Conservation (phyloP, 1,140 invertebrate species). For the Drosophila guanche region DNA sequence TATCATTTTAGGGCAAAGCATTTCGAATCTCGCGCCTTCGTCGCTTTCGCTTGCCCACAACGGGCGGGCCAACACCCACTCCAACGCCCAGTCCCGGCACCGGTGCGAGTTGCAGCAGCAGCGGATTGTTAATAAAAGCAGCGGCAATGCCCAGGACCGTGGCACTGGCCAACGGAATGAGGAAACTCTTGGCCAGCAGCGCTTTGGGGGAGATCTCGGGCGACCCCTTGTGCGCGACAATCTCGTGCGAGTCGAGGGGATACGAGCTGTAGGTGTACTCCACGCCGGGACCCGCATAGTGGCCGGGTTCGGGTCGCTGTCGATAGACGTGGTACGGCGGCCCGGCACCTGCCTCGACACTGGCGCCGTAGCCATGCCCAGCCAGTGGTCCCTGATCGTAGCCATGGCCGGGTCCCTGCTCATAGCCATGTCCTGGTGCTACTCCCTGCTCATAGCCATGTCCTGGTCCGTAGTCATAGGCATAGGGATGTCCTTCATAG, state of each 20-base stretch:
- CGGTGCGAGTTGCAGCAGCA: slow-evolving; percentile 89
- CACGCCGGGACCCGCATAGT: slow-evolving; percentile 54
- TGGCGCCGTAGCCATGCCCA: slow-evolving; percentile 31
- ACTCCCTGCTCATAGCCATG: not conserved
- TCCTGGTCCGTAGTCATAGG: slow-evolving; percentile 54
- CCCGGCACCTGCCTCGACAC: slow-evolving; percentile 51
- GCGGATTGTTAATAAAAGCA: slow-evolving; percentile 89
- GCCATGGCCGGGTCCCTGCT: slow-evolving; percentile 30
- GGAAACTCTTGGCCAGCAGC: slow-evolving; percentile 85
- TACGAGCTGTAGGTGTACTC: slow-evolving; percentile 64
- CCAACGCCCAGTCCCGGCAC: slow-evolving; percentile 85
- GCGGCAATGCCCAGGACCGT: slow-evolving; percentile 91
- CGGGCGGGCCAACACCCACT: slow-evolving; percentile 57
- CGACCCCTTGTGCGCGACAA: slow-evolving; percentile 65
- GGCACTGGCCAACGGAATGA: slow-evolving; percentile 90
- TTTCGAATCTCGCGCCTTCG: slow-evolving; percentile 46
- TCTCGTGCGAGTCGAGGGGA: slow-evolving; percentile 58
- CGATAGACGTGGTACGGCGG: slow-evolving; percentile 74
- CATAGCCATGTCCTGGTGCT: slow-evolving; percentile 31
- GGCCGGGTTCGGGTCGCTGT: slow-evolving; percentile 46
- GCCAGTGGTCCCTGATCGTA: slow-evolving; percentile 42
- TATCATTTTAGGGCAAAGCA: not conserved
- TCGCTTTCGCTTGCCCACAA: slow-evolving; percentile 77
- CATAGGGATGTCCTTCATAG: slow-evolving; percentile 49
- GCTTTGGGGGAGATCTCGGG: slow-evolving; percentile 71